Percentiles rank a stretch among this genome's conserved stretches.
phyloP scores from a whole-genome alignment of 2,113 vertebrate genomes.

The Labrus mixtus region DNA sequence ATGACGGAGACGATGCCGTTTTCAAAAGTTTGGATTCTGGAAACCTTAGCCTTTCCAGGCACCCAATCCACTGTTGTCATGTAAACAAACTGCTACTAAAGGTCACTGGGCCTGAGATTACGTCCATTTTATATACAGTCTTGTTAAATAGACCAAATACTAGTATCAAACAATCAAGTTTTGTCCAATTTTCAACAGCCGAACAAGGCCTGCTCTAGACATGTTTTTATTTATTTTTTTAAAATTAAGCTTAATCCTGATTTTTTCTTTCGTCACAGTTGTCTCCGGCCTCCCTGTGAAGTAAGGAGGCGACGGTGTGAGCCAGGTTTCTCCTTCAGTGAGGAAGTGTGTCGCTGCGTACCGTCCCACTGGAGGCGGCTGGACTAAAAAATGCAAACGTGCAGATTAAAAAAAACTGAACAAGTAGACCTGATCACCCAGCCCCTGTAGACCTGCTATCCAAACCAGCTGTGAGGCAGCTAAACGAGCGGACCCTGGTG shows the following conservation, averaged over 20 bases:
- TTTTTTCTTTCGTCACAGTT: conserved; percentile 77
- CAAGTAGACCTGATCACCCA: neutral
- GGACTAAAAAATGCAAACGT: conserved; percentile 52
- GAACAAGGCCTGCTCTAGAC: too few relatives aligned
- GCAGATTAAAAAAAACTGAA: conserved; percentile 20
- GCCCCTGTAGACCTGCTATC: conserved; percentile 36
- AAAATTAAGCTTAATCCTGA: conserved; percentile 10
- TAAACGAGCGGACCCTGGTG: conserved; percentile 36
- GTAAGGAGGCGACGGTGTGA: conserved; percentile 88
- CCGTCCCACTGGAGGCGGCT: conserved; percentile 94
- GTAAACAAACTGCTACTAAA: too few relatives aligned
- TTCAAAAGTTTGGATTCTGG: too few relatives aligned
- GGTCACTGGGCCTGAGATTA: too few relatives aligned
- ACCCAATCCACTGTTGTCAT: too few relatives aligned
- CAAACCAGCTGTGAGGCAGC: conserved; percentile 54
- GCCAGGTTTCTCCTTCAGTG: conserved; percentile 90
- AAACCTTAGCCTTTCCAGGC: too few relatives aligned
- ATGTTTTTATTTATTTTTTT: neutral
- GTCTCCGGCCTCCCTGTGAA: conserved; percentile 90
- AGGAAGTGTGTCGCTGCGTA: conserved; percentile 95
- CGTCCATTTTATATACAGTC: too few relatives aligned
- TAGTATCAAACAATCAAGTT: too few relatives aligned
- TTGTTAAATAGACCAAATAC: too few relatives aligned
- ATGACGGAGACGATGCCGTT: too few relatives aligned
- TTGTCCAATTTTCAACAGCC: too few relatives aligned